phyloP scores from a whole-genome alignment of 1,140 invertebrate species.

The Helicoverpa zea region DNA sequence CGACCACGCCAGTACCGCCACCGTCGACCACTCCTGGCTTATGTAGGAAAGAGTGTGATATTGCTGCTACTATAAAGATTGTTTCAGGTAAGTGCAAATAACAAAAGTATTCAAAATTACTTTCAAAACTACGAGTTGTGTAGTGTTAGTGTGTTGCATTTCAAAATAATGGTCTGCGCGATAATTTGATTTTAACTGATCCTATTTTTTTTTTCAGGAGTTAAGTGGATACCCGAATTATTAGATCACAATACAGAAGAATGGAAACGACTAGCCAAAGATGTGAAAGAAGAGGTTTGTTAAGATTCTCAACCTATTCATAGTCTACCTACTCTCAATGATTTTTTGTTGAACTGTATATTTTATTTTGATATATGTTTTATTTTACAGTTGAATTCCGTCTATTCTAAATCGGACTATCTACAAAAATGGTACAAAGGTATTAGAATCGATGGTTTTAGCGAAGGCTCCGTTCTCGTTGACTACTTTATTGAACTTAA shows the following conservation, averaged over 20 bases:
- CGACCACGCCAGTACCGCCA: slow-evolving; percentile 91
- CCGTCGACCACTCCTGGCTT: slow-evolving; percentile 93
- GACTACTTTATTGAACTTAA: slow-evolving; percentile 95
- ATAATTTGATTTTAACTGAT: not conserved
- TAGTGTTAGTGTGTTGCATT: too few species aligned
- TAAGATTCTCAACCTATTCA: slow-evolving; percentile 31
- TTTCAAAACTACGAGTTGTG: not conserved
- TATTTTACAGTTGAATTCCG: slow-evolving; percentile 91
- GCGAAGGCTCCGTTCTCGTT: slow-evolving; percentile 94
- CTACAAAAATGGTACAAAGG: slow-evolving; percentile 94
- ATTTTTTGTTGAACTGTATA: too few species aligned
- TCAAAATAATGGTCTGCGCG: not conserved
- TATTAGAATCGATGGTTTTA: slow-evolving; percentile 95
- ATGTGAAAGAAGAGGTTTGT: slow-evolving; percentile 92
- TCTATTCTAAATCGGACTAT: slow-evolving; percentile 91
- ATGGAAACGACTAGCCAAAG: slow-evolving; percentile 93
- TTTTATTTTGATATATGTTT: too few species aligned
- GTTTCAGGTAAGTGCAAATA: slow-evolving; percentile 86
- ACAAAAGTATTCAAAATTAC: too few species aligned
- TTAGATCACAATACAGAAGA: slow-evolving; percentile 95
- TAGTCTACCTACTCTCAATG: not conserved
- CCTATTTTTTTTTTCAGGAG: slow-evolving; percentile 81
- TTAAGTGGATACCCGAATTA: slow-evolving; percentile 94
- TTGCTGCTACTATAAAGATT: slow-evolving; percentile 94
- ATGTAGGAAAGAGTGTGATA: slow-evolving; percentile 92